Evolutionary conservation across 2,888 invertebrate genomes (phyloP), one percentile per base, ranked within the genome.

Genomic region (Carterocephalus palaemon): DNA sequence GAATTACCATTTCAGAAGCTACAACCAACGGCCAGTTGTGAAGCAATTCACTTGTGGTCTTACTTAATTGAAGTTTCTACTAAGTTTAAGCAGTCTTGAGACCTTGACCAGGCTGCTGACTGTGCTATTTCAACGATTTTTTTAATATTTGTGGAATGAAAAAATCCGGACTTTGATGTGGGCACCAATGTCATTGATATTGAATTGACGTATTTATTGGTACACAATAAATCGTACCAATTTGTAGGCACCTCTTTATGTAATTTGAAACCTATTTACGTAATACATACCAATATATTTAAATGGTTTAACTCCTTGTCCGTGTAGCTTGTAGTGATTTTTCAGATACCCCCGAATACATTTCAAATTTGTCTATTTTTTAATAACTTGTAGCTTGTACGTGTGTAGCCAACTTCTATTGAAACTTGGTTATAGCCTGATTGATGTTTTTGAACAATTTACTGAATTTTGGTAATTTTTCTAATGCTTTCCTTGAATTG

Each of bases 301-400:
- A 13, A 41, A 12, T 9, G 29, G 29, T 17, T 40, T 1, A 9
- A 6, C 10, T 24, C 23, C 24, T 26, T 24, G n/a, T 40, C 24
- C 17, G 36, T 36, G 16, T 32, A 32, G 40, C 23, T 40, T 32
- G 23, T 40, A 24, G 41, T 33, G 13, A 24, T 37, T 37, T 24
- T n/a, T 17, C 23, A 20, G 16, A 24, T 40, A 19, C 7, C 23
- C 15, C 10, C 22, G 10, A 31, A 31, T 22, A 24, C 10, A 10
- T 26, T 26, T 4, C 12, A 3, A 26, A 26, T 7, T n/a, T n/a
- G n/a, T n/a, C 26, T 26, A 9, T 1, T 28, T 34, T 34, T 20
- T 22, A 16, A 17, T 20, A 22, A 22, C n/a, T 23, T 32, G 31
- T 40, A 10, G 7, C 20, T 20, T 26, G 16, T 40, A 10, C 23